These are phyloP conservation scores for Ectropis grisescens DNA, from an alignment of 1,140 invertebrate genomes.

Conservation along the genomic window DNA sequence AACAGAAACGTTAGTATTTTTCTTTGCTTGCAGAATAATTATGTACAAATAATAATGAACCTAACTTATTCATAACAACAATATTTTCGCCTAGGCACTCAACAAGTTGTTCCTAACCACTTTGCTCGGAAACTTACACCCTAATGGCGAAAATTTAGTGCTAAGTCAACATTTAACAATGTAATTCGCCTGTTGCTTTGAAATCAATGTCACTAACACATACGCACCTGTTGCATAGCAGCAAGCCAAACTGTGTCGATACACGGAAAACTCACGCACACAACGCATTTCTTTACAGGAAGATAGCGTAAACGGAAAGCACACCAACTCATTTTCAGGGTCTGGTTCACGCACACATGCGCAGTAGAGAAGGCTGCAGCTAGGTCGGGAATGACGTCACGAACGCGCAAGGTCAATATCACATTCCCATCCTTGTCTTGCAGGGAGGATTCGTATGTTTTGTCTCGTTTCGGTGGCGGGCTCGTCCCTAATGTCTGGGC, in stretches of 20 bases:
- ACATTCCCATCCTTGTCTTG: slow-evolving; percentile 20
- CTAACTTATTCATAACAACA: too few relatives aligned
- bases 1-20: too few relatives aligned
- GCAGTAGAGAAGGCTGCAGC: slow-evolving; percentile 40
- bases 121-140: too few relatives aligned
- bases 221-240: slow-evolving; percentile 40
- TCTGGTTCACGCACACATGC: slow-evolving; percentile 58
- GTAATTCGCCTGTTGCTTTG: slow-evolving; percentile 36
- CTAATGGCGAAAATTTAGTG: too few relatives aligned
- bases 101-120: too few relatives aligned
- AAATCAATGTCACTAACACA: slow-evolving; percentile 48
- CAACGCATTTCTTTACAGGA: slow-evolving; percentile 2
- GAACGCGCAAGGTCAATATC: slow-evolving; percentile 57
- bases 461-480: slow-evolving; percentile 25
- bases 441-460: neutral
- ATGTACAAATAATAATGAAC: too few relatives aligned
- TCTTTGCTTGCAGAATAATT: too few relatives aligned
- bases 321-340: slow-evolving; percentile 41
- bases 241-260: slow-evolving; percentile 8
- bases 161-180: slow-evolving; percentile 11
- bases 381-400: slow-evolving; percentile 64
- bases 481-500: too few relatives aligned
- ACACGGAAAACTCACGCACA: slow-evolving; percentile 13
- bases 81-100: too few relatives aligned
- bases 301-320: neutral